A percentile compares a stretch with the other conserved stretches of the same genome.
Evolutionary conservation across 2,797 vertebrate species (phyloP).

Genomic region (Otolemur crassicaudatus): DNA sequence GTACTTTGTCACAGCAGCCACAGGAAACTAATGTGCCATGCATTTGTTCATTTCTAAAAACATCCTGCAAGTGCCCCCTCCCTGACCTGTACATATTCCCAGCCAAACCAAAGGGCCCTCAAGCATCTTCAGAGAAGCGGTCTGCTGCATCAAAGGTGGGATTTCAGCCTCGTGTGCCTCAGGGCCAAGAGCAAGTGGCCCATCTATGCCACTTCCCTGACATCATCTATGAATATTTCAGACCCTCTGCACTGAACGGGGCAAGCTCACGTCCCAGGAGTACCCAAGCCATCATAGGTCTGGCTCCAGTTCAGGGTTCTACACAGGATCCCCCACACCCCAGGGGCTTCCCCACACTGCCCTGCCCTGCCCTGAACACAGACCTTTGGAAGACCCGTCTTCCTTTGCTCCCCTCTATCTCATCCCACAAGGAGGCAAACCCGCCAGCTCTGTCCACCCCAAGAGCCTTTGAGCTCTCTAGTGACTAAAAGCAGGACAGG

Average conservation of each 20-base stretch:
- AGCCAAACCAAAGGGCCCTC: neutral
- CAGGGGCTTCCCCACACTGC: neutral
- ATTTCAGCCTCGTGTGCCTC: neutral
- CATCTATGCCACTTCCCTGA: neutral
- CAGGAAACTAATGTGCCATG: neutral
- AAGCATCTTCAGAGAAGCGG: neutral
- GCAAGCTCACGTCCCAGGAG: neutral
- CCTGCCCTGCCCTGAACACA: neutral
- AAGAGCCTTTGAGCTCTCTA: neutral
- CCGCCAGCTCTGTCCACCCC: neutral
- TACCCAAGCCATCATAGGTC: neutral
- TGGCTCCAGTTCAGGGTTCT: neutral
- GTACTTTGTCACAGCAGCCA: neutral
- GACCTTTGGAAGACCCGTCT: neutral
- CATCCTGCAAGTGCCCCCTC: fast-evolving
- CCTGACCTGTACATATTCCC: neutral
- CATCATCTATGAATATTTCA: neutral
- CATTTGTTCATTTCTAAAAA: neutral
- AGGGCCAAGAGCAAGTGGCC: neutral
- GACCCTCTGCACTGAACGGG: neutral
- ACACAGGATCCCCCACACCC: neutral
- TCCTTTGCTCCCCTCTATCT: neutral
- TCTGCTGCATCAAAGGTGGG: neutral
- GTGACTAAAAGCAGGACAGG: neutral
- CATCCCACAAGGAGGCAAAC: neutral